Evolutionary conservation across 2,888 invertebrate species (phyloP).

Genomic region (Xylota segnis): DNA sequence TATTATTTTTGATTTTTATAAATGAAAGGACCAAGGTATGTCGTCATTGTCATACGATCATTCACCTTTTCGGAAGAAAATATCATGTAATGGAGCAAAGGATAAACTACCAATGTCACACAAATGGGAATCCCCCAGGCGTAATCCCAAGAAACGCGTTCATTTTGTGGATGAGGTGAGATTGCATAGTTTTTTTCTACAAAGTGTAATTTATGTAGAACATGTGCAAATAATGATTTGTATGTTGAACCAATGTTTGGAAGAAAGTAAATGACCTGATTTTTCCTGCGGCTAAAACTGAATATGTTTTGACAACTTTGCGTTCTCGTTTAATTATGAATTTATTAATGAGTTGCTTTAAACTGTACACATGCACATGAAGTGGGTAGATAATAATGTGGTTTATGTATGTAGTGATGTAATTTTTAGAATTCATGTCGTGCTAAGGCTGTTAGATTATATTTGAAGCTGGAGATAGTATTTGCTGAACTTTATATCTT

Average conservation of each 20-base stretch:
- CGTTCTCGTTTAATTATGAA: conserved; percentile 34
- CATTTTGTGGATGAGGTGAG: conserved; percentile 83
- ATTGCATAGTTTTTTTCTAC: conserved; percentile 51
- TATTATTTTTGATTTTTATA: conserved; percentile 12
- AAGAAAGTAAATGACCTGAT: conserved; percentile 58
- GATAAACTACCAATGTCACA: conserved; percentile 44
- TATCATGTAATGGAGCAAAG: conserved; percentile 75
- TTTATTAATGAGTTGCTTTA: conserved; percentile 51
- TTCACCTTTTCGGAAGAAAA: conserved; percentile 82
- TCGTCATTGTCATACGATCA: conserved; percentile 79
- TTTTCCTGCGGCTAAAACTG: conserved; percentile 30
- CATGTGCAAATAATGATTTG: conserved; percentile 33
- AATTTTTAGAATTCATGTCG: not conserved
- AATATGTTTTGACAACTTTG: conserved; percentile 50
- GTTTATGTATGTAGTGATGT: not conserved
- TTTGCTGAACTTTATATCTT: too few relatives aligned
- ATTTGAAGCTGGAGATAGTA: too few relatives aligned
- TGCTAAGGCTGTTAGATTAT: not conserved
- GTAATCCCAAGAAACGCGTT: conserved; percentile 84
- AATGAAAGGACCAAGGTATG: conserved; percentile 46
- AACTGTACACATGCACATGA: conserved; percentile 8
- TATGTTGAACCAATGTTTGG: conserved; percentile 31
- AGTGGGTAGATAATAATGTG: not conserved
- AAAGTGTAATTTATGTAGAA: conserved; percentile 54
- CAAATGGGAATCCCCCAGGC: conserved; percentile 68